Percentiles rank a stretch among this genome's conserved stretches.
phyloP scores from a whole-genome alignment of 2,888 invertebrate species.

The Acanthosepion esculentum region DNA sequence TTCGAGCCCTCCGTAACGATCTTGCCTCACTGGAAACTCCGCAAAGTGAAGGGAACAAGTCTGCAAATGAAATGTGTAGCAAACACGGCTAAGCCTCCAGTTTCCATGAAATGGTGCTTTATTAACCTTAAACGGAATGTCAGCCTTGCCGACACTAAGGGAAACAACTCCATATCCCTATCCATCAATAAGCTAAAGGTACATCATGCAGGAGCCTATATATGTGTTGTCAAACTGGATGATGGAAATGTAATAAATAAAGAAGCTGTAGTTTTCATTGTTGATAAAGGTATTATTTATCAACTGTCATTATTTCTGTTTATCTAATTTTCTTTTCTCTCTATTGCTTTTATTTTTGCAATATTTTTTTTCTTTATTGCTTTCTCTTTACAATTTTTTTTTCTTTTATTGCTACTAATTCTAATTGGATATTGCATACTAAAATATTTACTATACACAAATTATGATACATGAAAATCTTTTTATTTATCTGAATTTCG shows the following conservation, averaged over 20 bases:
- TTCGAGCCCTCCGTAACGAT: not conserved
- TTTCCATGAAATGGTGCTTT: conserved; percentile 40
- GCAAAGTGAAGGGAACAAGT: conserved; percentile 45
- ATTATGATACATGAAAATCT: too few species aligned
- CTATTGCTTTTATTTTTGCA: not conserved
- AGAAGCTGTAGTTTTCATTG: conserved; percentile 46
- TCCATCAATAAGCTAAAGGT: conserved; percentile 42
- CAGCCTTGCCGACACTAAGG: not conserved
- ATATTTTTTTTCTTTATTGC: too few species aligned
- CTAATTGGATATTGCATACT: too few species aligned
- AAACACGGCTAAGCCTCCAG: conserved; percentile 4
- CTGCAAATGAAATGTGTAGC: conserved; percentile 46
- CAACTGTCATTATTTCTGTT: not conserved
- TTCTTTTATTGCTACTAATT: too few species aligned
- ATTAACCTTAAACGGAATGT: conserved; percentile 1
- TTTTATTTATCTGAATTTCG: too few species aligned
- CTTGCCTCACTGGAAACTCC: conserved; percentile 15
- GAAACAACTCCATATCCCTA: conserved; percentile 40
- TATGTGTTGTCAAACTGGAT: conserved; percentile 47
- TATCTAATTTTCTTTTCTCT: not conserved
- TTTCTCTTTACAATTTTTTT: too few species aligned
- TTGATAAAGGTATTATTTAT: conserved; percentile 46
- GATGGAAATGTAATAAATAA: conserved; percentile 37
- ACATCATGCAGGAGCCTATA: conserved; percentile 43
- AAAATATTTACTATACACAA: too few species aligned